Conservation (phyloP, 35 echinoderm and acorn worm species). For the Lytechinus pictus region DNA sequence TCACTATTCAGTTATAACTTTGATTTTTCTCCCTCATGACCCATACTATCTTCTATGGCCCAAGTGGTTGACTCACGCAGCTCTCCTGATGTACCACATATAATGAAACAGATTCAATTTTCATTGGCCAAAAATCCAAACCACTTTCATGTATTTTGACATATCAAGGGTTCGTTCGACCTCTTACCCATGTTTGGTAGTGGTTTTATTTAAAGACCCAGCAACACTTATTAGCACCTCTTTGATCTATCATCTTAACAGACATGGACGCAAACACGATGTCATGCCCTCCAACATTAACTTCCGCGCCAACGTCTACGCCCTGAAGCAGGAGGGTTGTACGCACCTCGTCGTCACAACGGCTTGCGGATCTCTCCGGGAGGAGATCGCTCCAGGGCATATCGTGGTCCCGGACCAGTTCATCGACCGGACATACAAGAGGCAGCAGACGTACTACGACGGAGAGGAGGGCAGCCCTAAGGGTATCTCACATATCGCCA, state of each 20-base stretch:
- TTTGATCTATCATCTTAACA: conserved; percentile 39
- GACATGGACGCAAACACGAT: conserved; percentile 78
- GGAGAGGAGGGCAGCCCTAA: conserved; percentile 61
- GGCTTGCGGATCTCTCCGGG: conserved; percentile 89
- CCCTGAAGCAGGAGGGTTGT: conserved; percentile 76
- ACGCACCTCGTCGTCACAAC: conserved; percentile 84
- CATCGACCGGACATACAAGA: conserved; percentile 83
- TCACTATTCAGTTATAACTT: no score
- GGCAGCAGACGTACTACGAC: conserved; percentile 88
- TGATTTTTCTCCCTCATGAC: no score
- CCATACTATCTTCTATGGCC: no score
- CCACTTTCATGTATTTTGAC: no score
- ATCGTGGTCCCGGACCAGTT: conserved; percentile 89
- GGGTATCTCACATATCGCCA: conserved; percentile 81
- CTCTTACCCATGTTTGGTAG: no score
- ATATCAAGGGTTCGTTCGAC: no score
- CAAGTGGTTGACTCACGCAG: no score
- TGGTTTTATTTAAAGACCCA: no score
- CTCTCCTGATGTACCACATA: no score
- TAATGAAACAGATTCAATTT: no score
- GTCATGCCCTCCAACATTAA: conserved; percentile 86
- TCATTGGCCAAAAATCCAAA: no score
- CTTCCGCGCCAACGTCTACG: conserved; percentile 86
- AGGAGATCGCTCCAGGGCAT: conserved; percentile 83
- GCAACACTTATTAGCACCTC: neutral